Percentiles rank a stretch among this genome's conserved stretches.
Evolutionary conservation across 2,888 invertebrate genomes (phyloP).

Genomic region (Corythucha ciliata): DNA sequence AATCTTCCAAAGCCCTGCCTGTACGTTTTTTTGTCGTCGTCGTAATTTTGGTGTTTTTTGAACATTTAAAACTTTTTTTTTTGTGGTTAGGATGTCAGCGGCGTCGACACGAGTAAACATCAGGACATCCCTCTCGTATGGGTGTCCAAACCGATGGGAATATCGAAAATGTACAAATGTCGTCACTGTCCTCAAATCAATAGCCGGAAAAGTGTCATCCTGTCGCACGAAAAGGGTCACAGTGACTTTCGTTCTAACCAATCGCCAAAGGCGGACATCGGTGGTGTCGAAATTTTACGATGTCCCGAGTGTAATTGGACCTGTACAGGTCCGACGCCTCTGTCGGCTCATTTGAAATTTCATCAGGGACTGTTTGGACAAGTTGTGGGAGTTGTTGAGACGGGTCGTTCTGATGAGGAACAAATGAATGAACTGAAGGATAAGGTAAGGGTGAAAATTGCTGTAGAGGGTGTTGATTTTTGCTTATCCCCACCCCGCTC

Average conservation of each 20-base stretch:
- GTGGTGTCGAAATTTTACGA: conserved; percentile 40
- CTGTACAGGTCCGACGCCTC: conserved; percentile 59
- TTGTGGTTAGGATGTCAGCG: conserved; percentile 32
- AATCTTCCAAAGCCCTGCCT: conserved; percentile 35
- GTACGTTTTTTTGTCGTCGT: too few relatives aligned
- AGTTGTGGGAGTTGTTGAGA: conserved; percentile 61
- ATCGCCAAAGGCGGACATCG: conserved; percentile 23
- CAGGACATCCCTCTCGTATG: conserved; percentile 62
- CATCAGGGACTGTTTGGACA: conserved; percentile 62
- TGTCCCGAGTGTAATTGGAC: conserved; percentile 73
- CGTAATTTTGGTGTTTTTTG: too few relatives aligned
- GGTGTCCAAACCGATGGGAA: conserved; percentile 62
- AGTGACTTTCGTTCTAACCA: conserved; percentile 18
- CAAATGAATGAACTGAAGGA: conserved; percentile 46
- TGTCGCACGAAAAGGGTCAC: conserved; percentile 77
- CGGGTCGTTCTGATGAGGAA: conserved; percentile 55
- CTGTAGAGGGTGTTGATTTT: conserved; percentile 4
- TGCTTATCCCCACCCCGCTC: too few relatives aligned
- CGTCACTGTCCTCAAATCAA: conserved; percentile 76
- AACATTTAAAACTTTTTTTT: too few relatives aligned
- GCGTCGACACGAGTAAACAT: conserved; percentile 38
- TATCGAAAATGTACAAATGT: conserved; percentile 76
- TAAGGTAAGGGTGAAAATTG: conserved; percentile 18
- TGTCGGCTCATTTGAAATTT: conserved; percentile 64
- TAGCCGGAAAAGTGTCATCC: conserved; percentile 66